These are phyloP conservation scores for Platypus cylindrus DNA, from an alignment of 2,888 invertebrate genomes.

Conservation along the genomic window DNA sequence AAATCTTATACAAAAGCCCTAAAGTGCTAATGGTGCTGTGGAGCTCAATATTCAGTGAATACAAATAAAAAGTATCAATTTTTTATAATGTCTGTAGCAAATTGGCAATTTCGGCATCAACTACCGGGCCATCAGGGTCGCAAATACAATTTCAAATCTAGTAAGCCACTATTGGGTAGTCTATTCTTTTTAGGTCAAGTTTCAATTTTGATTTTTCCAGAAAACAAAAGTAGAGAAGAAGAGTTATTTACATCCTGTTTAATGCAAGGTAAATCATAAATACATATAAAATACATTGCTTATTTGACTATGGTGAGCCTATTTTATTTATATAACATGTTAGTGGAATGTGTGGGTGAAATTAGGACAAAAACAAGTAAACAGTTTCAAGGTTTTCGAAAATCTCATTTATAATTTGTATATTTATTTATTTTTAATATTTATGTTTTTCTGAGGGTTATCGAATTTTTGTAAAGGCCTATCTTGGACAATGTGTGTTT, in stretches of 20 bases:
- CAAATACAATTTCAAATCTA: constrained; percentile 36
- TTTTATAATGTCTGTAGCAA: constrained; percentile 38
- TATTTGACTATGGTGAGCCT: constrained; percentile 7
- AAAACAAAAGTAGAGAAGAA: constrained; percentile 34
- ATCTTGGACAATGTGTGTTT: background rate
- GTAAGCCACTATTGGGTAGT: constrained; percentile 15
- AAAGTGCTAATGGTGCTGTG: no score
- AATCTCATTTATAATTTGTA: no score
- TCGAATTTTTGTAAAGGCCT: no score
- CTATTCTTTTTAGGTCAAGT: background rate
- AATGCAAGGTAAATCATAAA: constrained; percentile 19
- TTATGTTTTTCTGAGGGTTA: no score
- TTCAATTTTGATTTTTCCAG: constrained; percentile 29
- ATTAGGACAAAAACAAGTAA: constrained; percentile 9
- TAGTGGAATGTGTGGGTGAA: constrained; percentile 7
- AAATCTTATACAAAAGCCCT: no score
- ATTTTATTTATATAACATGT: constrained; percentile 5
- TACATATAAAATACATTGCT: constrained; percentile 12
- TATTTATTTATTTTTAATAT: no score
- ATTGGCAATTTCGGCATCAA: constrained; percentile 41
- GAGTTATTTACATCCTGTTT: constrained; percentile 31
- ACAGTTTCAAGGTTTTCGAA: constrained; percentile 7
- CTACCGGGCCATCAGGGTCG: constrained; percentile 15
- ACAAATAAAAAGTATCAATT: no score
- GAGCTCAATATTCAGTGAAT: no score